Percentiles rank a stretch among this genome's conserved stretches.
phyloP scores from a whole-genome alignment of 2,888 invertebrate species.

The Nyleta sp. region DNA sequence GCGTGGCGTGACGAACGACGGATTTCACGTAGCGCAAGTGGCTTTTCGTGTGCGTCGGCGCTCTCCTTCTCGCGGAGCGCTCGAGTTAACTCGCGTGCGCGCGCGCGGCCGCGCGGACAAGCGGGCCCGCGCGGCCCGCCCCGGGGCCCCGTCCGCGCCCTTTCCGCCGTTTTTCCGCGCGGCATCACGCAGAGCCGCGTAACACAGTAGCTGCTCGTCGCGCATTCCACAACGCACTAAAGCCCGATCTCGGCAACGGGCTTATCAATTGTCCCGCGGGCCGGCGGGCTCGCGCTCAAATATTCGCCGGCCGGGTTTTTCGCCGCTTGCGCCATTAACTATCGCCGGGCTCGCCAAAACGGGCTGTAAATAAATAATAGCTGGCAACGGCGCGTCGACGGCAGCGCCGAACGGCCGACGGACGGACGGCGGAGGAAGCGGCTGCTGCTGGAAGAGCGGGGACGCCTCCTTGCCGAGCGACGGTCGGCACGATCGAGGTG shows the following conservation, averaged over 20 bases:
- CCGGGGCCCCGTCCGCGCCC: slow-evolving; percentile 24
- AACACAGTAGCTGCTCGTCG: slow-evolving; percentile 81
- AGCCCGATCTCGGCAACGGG: slow-evolving; percentile 69
- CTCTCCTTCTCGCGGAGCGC: no score
- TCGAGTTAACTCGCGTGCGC: no score
- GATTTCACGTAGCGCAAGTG: slow-evolving; percentile 65
- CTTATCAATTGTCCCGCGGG: slow-evolving; percentile 72
- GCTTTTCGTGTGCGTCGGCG: slow-evolving; percentile 57
- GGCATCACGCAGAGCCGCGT: slow-evolving; percentile 77
- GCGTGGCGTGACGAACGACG: slow-evolving; percentile 69
- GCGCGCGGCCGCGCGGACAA: slow-evolving; percentile 69
- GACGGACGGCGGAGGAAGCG: no score
- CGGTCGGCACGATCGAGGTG: no score
- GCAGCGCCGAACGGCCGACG: no score
- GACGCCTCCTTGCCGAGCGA: no score
- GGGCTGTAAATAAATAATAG: slow-evolving; percentile 74
- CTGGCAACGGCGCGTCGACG: slow-evolving; percentile 78
- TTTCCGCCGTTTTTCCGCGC: slow-evolving; percentile 51
- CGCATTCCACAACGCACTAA: slow-evolving; percentile 81
- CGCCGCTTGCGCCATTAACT: slow-evolving; percentile 71
- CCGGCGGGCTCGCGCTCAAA: slow-evolving; percentile 64
- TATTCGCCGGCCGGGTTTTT: slow-evolving; percentile 68
- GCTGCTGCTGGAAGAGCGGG: no score
- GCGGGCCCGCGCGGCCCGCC: slow-evolving; percentile 38
- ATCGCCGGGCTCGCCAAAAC: slow-evolving; percentile 67